Evolutionary conservation across 1,140 invertebrate genomes (phyloP).

Genomic region (Ridgeia piscesae): DNA sequence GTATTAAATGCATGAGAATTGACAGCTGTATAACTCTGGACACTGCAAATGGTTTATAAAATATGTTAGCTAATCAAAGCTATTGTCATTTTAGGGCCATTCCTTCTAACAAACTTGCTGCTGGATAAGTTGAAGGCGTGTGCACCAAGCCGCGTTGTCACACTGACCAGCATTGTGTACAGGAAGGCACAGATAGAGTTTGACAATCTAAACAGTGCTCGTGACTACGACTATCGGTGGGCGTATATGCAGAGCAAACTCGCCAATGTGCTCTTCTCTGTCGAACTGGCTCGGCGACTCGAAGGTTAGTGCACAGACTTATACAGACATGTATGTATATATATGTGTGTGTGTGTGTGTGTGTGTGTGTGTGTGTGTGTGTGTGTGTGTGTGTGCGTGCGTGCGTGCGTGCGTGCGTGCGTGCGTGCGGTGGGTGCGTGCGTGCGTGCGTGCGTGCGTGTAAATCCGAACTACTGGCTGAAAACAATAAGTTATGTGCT

Average conservation of each 20-base stretch:
- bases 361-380: too few species aligned
- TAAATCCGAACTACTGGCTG: too few species aligned
- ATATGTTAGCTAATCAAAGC: not conserved
- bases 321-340: too few species aligned
- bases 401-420: too few species aligned
- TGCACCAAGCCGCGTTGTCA: slow-evolving; percentile 77
- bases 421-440: too few species aligned
- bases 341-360: too few species aligned
- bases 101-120: slow-evolving; percentile 76
- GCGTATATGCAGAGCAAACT: slow-evolving; percentile 72
- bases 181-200: slow-evolving; percentile 49
- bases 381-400: too few species aligned
- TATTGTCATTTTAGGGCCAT: slow-evolving; percentile 55
- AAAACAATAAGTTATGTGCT: too few species aligned
- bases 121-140: slow-evolving; percentile 66
- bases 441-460: too few species aligned
- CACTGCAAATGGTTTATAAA: not conserved
- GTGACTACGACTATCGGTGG: slow-evolving; percentile 46
- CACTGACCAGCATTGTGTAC: slow-evolving; percentile 81
- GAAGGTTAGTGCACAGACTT: slow-evolving; percentile 29
- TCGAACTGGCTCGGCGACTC: slow-evolving; percentile 60
- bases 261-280: slow-evolving; percentile 71
- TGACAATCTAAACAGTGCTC: slow-evolving; percentile 56
- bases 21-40: not conserved
- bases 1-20: too few species aligned